Evolutionary conservation across 2,113 vertebrate genomes (phyloP), one percentile per base, ranked within the genome.

Genomic region (Parus major): DNA sequence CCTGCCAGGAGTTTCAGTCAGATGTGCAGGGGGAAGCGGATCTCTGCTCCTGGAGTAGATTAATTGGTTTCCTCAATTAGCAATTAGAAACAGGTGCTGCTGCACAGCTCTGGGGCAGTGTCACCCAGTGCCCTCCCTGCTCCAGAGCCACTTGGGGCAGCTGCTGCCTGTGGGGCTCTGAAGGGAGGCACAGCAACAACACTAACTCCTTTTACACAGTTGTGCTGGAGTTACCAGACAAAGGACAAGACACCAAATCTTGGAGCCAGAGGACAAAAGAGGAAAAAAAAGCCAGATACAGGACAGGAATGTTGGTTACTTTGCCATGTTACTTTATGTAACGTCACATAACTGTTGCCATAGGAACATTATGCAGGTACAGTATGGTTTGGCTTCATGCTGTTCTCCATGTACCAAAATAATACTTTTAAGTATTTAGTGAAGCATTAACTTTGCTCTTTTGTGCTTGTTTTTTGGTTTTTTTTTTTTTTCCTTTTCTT

Each of bases 291-390:
- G 88, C 22, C 95, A 88, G 79, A 88, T 92, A 72, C 82, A 90
- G 90, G 63, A 93, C 47, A 92, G 71, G 90, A 85, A 15, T 0
- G 66, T 31, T 79, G 79, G 68, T 72, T 91, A 57, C 78, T 93
- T 95, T 82, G 90, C 90, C 90, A 80, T 28, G 92, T 96, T 90
- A 93, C 93, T 96, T 96, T 92, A 93, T 96, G 93, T 96, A 90
- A 96, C 46, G 16, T 95, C 95, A 96, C 93, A 91, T 15, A 60
- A 93, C 55, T 69, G 95, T 94, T 96, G 90, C 85, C 96, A 93
- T 90, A 96, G 96, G 93, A 96, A 94, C 93, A 95, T 91, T 85
- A 76, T 42, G 85, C 90, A 93, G 95, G 90, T 94, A 95, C 93
- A 94, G 76, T n/a, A 35, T 23, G 70, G 75, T 90, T 95, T 82